Evolutionary conservation across 92 coral and sea anemone genomes (phyloP).

Genomic region (Palythoa heliodiscus): DNA sequence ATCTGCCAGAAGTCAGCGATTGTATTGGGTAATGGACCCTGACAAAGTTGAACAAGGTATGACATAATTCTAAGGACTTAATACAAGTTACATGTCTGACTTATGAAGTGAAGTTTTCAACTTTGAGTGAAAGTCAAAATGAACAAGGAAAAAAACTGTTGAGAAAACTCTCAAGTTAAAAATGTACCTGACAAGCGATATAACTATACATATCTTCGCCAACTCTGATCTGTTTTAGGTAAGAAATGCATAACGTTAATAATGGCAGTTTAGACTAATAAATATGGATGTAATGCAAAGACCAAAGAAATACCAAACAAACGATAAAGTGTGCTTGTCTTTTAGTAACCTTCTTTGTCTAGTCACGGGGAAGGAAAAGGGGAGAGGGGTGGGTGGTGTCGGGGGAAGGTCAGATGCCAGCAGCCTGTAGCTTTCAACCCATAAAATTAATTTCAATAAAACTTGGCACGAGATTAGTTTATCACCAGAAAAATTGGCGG

Average conservation of each 20-base stretch:
- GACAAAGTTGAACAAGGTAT: neutral
- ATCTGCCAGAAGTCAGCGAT: constrained; percentile 93
- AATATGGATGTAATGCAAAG: no score
- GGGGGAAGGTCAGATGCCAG: no score
- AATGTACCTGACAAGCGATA: constrained; percentile 89
- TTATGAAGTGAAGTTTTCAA: no score
- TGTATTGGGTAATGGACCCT: constrained; percentile 95
- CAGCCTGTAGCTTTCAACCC: no score
- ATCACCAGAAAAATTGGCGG: no score
- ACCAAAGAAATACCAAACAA: no score
- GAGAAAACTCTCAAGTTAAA: neutral
- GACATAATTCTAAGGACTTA: neutral
- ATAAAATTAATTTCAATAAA: no score
- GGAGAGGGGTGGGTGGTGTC: no score
- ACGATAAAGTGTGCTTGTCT: no score
- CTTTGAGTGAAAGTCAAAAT: neutral
- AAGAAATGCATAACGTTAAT: neutral
- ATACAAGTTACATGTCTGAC: neutral
- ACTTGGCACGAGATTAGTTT: no score
- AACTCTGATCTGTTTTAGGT: constrained; percentile 60
- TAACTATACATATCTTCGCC: constrained; percentile 77
- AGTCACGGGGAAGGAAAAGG: no score
- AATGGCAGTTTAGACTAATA: neutral
- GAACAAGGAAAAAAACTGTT: neutral
- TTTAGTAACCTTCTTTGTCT: no score